These are phyloP conservation scores for Drosophila parabipectinata DNA, from an alignment of 1,140 invertebrate genomes.

Conservation along the genomic window DNA sequence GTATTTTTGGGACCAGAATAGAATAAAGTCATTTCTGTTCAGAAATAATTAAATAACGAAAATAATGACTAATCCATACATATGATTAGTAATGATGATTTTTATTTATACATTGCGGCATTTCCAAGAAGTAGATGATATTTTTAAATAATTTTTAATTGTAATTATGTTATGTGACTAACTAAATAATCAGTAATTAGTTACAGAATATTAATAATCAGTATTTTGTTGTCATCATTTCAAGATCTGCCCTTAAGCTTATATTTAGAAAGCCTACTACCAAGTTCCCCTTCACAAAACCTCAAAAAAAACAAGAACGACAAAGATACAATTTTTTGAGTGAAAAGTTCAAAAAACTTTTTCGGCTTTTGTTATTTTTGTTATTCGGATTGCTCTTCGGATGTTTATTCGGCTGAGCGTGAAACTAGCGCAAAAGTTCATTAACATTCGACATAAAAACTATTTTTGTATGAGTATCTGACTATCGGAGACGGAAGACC, in stretches of 20 bases:
- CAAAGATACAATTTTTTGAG: conserved; percentile 26
- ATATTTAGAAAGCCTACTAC: conserved; percentile 14
- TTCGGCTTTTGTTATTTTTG: conserved; percentile 44
- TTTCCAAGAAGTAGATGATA: too few species aligned
- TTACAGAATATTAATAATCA: too few species aligned
- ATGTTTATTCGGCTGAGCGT: conserved; percentile 51
- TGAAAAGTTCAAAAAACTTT: conserved; percentile 74
- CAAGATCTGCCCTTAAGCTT: conserved; percentile 1
- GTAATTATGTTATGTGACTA: too few species aligned
- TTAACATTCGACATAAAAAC: conserved; percentile 82
- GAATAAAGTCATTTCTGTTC: background rate
- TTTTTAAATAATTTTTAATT: too few species aligned
- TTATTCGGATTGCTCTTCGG: conserved; percentile 12
- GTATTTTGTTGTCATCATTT: background rate
- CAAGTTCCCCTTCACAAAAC: conserved; percentile 25
- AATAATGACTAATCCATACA: background rate
- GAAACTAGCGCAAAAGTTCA: conserved; percentile 80
- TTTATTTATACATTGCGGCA: background rate
- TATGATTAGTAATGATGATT: background rate
- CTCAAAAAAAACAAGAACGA: conserved; percentile 19
- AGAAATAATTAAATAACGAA: background rate
- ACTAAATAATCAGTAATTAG: too few species aligned
- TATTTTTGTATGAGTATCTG: conserved; percentile 60
- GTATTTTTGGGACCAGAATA: background rate
- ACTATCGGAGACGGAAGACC: background rate